phyloP scores from a whole-genome alignment of 2,888 invertebrate species.

The Omphaloscelis lunosa region DNA sequence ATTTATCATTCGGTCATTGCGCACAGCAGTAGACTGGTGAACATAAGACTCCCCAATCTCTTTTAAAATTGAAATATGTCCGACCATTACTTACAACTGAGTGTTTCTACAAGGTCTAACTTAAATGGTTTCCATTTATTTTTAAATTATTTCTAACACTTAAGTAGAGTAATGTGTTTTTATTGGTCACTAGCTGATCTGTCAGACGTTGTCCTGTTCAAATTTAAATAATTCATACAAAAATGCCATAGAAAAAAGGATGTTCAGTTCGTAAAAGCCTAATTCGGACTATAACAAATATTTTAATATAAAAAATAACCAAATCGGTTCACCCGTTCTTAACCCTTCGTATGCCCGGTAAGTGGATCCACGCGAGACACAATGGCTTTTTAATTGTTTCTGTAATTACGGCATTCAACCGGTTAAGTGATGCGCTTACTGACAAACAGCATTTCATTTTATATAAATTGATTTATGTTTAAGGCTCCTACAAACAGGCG shows the following conservation, averaged over 20 bases:
- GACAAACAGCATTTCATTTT: too few species aligned
- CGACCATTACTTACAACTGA: not conserved
- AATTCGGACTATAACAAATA: too few species aligned
- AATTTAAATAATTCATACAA: not conserved
- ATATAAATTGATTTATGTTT: too few species aligned
- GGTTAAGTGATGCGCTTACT: too few species aligned
- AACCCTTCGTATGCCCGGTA: too few species aligned
- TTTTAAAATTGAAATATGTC: not conserved
- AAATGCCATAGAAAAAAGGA: not conserved
- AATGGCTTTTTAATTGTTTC: too few species aligned
- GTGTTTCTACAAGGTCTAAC: conserved; percentile 13
- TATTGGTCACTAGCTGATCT: not conserved
- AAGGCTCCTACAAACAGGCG: too few species aligned
- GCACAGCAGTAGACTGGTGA: not conserved
- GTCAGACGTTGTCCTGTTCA: not conserved
- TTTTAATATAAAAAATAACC: not conserved
- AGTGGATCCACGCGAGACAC: too few species aligned
- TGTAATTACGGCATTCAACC: too few species aligned
- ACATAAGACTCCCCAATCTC: too few species aligned
- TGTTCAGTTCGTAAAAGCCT: not conserved
- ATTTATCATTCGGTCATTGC: not conserved
- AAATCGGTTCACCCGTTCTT: too few species aligned
- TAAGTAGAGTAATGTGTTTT: not conserved
- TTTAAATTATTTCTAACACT: conserved; percentile 9
- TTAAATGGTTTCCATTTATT: conserved; percentile 16